Percentiles rank a stretch among this genome's conserved stretches.
Evolutionary conservation across 2,888 invertebrate genomes (phyloP).

Genomic region (Zonitis immaculata): DNA sequence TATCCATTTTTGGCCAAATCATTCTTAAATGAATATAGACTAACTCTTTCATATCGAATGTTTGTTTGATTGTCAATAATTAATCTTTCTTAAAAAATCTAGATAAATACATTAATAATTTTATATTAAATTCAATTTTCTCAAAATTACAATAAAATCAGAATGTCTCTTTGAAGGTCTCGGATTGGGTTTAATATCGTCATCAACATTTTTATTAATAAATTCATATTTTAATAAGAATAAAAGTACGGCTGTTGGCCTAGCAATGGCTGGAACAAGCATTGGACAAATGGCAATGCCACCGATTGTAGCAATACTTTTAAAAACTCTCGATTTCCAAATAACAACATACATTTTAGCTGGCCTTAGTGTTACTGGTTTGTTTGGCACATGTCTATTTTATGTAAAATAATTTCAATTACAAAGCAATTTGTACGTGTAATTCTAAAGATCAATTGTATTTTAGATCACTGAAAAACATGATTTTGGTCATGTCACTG

Average conservation of each 20-base stretch:
- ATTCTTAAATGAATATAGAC: too few species aligned
- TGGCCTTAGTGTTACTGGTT: slow-evolving; percentile 58
- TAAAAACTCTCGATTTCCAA: slow-evolving; percentile 61
- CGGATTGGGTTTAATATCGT: slow-evolving; percentile 67
- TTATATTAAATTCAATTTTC: too few species aligned
- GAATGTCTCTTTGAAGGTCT: slow-evolving; percentile 52
- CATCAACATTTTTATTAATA: slow-evolving; percentile 66
- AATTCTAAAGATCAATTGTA: background rate
- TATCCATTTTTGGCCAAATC: too few species aligned
- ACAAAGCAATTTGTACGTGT: too few species aligned
- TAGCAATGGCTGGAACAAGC: slow-evolving; percentile 71
- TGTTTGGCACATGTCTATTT: slow-evolving; percentile 44
- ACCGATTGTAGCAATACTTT: slow-evolving; percentile 61
- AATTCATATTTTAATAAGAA: slow-evolving; percentile 65
- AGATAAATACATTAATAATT: too few species aligned
- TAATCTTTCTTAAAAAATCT: too few species aligned
- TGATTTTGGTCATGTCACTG: background rate
- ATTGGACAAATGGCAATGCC: slow-evolving; percentile 72
- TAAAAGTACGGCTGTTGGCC: slow-evolving; percentile 68
- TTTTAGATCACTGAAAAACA: background rate
- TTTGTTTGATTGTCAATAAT: too few species aligned
- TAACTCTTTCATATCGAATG: too few species aligned
- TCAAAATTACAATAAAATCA: background rate
- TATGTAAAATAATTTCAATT: too few species aligned
- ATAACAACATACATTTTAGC: slow-evolving; percentile 62